Conservation (phyloP, 2,113 vertebrate genomes). For the Strix aluco region DNA sequence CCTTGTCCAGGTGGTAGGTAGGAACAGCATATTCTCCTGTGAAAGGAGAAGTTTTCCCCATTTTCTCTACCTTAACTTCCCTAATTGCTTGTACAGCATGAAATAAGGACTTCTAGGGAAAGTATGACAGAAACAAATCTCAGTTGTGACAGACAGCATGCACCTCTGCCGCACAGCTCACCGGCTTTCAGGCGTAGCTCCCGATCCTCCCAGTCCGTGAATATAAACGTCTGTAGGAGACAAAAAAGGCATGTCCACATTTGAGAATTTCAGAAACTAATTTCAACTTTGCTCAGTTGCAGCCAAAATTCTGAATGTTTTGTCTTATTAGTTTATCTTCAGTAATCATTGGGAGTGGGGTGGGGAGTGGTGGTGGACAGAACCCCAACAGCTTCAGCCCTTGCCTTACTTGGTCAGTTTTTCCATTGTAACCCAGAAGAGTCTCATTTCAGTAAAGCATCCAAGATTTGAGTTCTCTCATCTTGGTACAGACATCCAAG, state of each 20-base stretch:
- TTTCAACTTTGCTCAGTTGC: not conserved
- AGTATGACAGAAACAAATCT: not conserved
- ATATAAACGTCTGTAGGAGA: slow-evolving; percentile 88
- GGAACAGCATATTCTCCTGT: not conserved
- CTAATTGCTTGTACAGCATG: not conserved
- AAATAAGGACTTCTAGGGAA: not conserved
- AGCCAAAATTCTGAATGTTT: not conserved
- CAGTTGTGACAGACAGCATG: not conserved
- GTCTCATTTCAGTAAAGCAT: not conserved
- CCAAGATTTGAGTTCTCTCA: not conserved
- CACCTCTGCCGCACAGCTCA: slow-evolving; percentile 20
- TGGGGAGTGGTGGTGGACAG: not conserved
- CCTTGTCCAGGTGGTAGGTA: not conserved
- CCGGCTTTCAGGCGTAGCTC: slow-evolving; percentile 84
- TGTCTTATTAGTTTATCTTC: not conserved
- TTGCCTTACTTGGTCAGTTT: not conserved
- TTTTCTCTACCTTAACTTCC: not conserved
- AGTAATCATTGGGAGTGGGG: not conserved
- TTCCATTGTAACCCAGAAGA: not conserved
- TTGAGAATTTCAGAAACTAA: not conserved
- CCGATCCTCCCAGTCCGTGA: slow-evolving; percentile 91
- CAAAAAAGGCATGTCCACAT: not conserved
- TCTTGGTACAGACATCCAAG: not conserved
- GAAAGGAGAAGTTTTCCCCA: not conserved
- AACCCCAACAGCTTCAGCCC: not conserved